Evolutionary conservation across 2,888 invertebrate species (phyloP).

Genomic region (Tenthredo notha): DNA sequence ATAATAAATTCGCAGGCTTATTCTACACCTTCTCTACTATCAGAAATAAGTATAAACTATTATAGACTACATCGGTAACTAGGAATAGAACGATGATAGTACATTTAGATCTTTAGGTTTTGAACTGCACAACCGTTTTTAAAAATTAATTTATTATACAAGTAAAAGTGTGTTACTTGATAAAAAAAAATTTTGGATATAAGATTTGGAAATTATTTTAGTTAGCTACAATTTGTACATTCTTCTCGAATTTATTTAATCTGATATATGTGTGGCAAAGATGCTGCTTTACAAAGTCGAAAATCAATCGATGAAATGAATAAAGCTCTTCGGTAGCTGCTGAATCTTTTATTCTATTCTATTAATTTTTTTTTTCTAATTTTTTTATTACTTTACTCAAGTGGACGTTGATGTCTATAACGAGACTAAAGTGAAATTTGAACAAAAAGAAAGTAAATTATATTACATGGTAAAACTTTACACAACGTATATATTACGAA

Average conservation of each 20-base stretch:
- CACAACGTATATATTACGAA: background rate
- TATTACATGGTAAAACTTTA: background rate
- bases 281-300: background rate
- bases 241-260: background rate
- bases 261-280: background rate
- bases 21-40: conserved; percentile 11
- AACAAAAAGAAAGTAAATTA: background rate
- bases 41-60: background rate
- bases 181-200: background rate
- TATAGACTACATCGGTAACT: conserved; percentile 1
- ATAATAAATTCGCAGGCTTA: conserved; percentile 30
- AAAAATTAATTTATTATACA: background rate
- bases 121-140: background rate
- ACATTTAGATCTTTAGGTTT: background rate
- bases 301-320: background rate
- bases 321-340: too few relatives aligned
- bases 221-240: too few relatives aligned
- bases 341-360: too few relatives aligned
- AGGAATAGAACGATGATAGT: conserved; percentile 21
- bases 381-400: background rate
- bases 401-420: background rate
- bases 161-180: background rate
- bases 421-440: background rate
- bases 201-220: background rate
- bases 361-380: too few relatives aligned